Percentiles rank a stretch among this genome's conserved stretches.
Evolutionary conservation across 1,140 invertebrate species (phyloP).

Genomic region (Battus philenor): DNA sequence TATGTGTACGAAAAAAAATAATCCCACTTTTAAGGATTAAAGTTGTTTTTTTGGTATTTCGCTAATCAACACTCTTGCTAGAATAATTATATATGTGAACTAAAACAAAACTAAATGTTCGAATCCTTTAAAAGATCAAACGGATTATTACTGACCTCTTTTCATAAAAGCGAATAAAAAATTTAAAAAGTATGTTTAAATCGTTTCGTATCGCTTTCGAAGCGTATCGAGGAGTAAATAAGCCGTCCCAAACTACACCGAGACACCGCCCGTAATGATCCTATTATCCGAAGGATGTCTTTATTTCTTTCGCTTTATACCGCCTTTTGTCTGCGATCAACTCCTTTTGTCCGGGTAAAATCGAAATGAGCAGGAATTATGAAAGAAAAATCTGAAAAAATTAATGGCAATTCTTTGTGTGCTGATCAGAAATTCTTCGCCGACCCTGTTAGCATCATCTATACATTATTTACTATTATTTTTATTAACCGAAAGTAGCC

Average conservation of each 20-base stretch:
- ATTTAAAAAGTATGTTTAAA: no score
- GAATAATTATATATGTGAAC: no score
- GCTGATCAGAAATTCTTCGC: no score
- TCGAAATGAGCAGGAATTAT: conserved; percentile 12
- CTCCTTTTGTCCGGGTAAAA: conserved; percentile 14
- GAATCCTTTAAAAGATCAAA: not conserved
- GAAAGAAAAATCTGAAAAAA: conserved; percentile 9
- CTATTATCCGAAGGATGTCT: conserved; percentile 9
- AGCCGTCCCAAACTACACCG: not conserved
- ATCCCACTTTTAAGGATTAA: no score
- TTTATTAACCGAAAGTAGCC: no score
- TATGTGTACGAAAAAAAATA: no score
- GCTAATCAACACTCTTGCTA: no score
- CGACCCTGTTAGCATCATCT: no score
- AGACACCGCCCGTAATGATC: conserved; percentile 1
- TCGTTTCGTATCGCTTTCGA: not conserved
- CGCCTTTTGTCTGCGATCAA: conserved; percentile 15
- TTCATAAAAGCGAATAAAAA: not conserved
- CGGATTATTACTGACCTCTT: not conserved
- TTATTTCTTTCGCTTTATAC: conserved; percentile 13
- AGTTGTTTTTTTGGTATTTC: no score
- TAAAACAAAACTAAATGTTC: no score
- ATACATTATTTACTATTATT: no score
- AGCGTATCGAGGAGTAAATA: not conserved
- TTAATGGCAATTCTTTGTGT: conserved; percentile 9